These are phyloP conservation scores for Philonicus albiceps DNA, from an alignment of 2,888 invertebrate genomes.

Conservation along the genomic window DNA sequence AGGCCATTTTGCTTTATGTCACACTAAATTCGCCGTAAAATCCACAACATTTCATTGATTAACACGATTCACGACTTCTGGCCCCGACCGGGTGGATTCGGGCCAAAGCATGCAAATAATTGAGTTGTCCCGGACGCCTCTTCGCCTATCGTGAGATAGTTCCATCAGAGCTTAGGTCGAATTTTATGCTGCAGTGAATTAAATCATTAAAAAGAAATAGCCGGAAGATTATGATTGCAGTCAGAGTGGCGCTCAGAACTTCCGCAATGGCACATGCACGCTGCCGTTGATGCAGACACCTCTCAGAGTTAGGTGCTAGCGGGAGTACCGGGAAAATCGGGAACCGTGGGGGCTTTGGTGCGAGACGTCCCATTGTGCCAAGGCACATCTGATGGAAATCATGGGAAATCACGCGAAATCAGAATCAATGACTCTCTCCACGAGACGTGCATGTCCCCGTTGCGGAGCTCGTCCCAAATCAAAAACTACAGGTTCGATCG, in stretches of 20 bases:
- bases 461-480: background rate
- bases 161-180: background rate
- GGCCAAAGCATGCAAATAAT: background rate
- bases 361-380: background rate
- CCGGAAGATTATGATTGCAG: background rate
- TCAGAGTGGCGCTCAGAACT: background rate
- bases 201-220: background rate
- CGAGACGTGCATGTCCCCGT: background rate
- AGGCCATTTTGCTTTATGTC: slow-evolving; percentile 11
- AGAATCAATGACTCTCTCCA: slow-evolving; percentile 3
- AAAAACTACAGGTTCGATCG: background rate
- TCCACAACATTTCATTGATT: slow-evolving; percentile 30
- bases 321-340: background rate
- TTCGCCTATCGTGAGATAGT: background rate
- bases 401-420: slow-evolving; percentile 15
- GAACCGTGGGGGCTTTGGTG: background rate
- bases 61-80: background rate
- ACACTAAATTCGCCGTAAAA: slow-evolving; percentile 12
- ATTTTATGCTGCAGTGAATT: background rate
- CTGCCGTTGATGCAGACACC: background rate
- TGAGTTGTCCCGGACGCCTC: background rate
- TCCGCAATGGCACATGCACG: background rate
- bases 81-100: background rate
- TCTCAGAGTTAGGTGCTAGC: background rate
- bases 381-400: slow-evolving; percentile 1